phyloP scores from a whole-genome alignment of 2,888 invertebrate genomes.

The Hirtodrosophila cameraria region DNA sequence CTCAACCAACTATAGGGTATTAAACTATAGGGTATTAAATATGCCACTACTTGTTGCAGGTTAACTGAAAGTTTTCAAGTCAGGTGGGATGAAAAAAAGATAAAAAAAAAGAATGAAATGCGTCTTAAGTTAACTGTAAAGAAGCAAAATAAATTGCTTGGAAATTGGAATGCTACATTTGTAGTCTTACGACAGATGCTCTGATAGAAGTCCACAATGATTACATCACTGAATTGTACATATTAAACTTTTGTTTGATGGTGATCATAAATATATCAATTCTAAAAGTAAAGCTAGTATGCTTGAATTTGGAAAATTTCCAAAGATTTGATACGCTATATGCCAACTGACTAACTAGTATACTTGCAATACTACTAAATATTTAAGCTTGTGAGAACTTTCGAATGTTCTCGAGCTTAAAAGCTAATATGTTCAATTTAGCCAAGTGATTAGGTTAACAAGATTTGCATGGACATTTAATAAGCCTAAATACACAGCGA shows the following conservation, averaged over 20 bases:
- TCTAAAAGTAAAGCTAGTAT: neutral
- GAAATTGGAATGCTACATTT: constrained; percentile 20
- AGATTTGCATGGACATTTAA: constrained; percentile 12
- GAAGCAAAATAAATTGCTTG: neutral
- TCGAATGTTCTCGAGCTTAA: too few species aligned
- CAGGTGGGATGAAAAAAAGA: neutral
- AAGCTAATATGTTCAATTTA: constrained; percentile 7
- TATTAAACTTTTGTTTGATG: neutral
- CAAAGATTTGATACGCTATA: constrained; percentile 12
- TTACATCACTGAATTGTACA: constrained; percentile 5
- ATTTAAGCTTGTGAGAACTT: too few species aligned
- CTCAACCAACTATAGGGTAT: too few species aligned
- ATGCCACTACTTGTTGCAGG: neutral
- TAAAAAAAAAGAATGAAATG: neutral
- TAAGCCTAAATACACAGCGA: constrained; percentile 9
- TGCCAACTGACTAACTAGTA: too few species aligned
- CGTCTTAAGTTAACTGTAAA: neutral
- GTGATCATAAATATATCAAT: neutral
- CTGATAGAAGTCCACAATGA: constrained; percentile 1
- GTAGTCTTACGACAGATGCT: constrained; percentile 1
- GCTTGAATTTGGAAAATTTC: too few species aligned
- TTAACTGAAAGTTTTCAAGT: too few species aligned
- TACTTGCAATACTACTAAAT: neutral
- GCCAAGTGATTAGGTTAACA: neutral
- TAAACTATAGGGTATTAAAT: neutral